Evolutionary conservation across 2,113 vertebrate genomes (phyloP).

Genomic region (Hemichromis elongatus): DNA sequence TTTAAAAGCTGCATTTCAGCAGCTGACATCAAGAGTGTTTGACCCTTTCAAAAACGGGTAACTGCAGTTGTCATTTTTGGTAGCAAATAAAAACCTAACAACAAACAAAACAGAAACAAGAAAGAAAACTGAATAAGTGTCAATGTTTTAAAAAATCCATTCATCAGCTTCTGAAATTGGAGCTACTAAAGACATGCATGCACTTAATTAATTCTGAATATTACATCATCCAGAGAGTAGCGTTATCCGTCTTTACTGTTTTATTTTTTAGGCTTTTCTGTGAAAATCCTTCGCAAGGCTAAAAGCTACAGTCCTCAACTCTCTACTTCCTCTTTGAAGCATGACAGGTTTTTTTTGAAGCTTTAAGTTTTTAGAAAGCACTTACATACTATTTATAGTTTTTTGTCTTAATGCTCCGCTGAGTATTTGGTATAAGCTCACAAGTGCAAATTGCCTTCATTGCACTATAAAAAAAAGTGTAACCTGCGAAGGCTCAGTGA

Average conservation of each 20-base stretch:
- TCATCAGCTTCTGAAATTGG: background rate
- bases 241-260: background rate
- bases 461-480: too few relatives aligned
- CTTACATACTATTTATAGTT: background rate
- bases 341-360: background rate
- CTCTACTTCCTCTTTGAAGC: background rate
- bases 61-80: background rate
- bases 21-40: background rate
- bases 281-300: background rate
- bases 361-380: background rate
- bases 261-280: fast-evolving
- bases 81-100: background rate
- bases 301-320: background rate
- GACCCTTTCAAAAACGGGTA: background rate
- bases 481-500: background rate
- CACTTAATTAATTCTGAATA: background rate
- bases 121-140: background rate
- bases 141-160: background rate
- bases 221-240: background rate
- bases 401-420: background rate
- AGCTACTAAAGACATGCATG: background rate
- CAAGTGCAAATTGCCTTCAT: too few relatives aligned
- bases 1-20: background rate
- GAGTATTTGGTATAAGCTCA: fast-evolving
- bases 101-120: background rate